These are phyloP conservation scores for Phthorimaea operculella DNA, from an alignment of 1,140 invertebrate species.

Conservation along the genomic window DNA sequence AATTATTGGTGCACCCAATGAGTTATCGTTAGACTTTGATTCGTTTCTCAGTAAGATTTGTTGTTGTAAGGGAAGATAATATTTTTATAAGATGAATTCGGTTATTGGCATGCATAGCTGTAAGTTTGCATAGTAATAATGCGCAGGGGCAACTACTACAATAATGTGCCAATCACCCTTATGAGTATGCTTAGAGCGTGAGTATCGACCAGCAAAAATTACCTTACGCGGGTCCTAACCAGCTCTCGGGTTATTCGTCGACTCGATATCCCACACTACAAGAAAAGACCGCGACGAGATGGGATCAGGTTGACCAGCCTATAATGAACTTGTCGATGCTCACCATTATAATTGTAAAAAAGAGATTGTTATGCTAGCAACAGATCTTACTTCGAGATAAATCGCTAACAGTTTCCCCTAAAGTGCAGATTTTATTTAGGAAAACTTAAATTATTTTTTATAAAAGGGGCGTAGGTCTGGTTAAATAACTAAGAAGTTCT, in stretches of 20 bases:
- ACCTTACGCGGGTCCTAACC: too few species aligned
- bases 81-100: background rate
- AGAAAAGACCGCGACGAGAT: too few species aligned
- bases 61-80: background rate
- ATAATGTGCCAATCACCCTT: too few species aligned
- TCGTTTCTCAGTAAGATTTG: constrained; percentile 17
- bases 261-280: too few species aligned
- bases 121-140: too few species aligned
- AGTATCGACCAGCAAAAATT: too few species aligned
- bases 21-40: constrained; percentile 35
- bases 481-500: constrained; percentile 28
- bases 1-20: constrained; percentile 35
- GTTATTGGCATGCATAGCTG: background rate
- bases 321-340: too few species aligned
- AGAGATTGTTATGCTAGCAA: background rate
- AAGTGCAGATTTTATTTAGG: constrained; percentile 34
- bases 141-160: too few species aligned
- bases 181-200: too few species aligned
- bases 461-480: constrained; percentile 31
- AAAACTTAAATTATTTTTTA: constrained; percentile 39
- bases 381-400: background rate
- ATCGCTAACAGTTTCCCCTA: background rate
- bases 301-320: too few species aligned
- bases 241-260: too few species aligned
- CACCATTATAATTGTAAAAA: too few species aligned